phyloP scores from a whole-genome alignment of 2,888 invertebrate species.

The Patella pellucida region DNA sequence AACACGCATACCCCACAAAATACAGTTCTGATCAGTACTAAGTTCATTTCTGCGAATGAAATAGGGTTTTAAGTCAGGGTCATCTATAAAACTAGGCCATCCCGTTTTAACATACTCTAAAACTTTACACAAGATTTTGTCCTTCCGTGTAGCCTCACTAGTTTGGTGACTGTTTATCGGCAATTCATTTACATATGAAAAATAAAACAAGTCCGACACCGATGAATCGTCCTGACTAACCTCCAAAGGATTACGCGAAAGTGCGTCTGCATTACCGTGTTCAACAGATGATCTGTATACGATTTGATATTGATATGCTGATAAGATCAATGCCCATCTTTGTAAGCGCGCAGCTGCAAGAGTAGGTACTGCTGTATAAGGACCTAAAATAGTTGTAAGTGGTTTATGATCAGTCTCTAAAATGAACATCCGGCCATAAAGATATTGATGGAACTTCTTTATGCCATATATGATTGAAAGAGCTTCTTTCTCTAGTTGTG shows the following conservation, averaged over 20 bases:
- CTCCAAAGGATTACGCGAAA: slow-evolving; percentile 52
- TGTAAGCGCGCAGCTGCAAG: slow-evolving; percentile 56
- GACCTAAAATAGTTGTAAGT: slow-evolving; percentile 65
- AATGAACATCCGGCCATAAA: slow-evolving; percentile 70
- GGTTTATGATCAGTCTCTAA: slow-evolving; percentile 70
- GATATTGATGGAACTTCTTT: slow-evolving; percentile 68
- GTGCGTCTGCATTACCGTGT: slow-evolving; percentile 62
- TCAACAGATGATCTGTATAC: slow-evolving; percentile 49
- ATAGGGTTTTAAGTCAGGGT: slow-evolving; percentile 17
- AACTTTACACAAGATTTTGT: slow-evolving; percentile 19
- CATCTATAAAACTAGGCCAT: slow-evolving; percentile 12
- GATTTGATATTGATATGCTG: slow-evolving; percentile 64
- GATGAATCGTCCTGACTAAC: not conserved
- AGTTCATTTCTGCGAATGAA: slow-evolving; percentile 28
- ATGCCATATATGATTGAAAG: slow-evolving; percentile 68
- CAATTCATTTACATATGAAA: not conserved
- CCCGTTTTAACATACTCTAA: slow-evolving; percentile 8
- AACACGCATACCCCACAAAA: slow-evolving; percentile 31
- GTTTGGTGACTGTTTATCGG: not conserved
- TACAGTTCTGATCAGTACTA: slow-evolving; percentile 21
- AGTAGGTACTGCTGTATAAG: slow-evolving; percentile 52
- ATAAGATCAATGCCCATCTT: slow-evolving; percentile 55
- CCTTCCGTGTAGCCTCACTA: not conserved
- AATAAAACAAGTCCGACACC: not conserved
- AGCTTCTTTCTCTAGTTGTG: slow-evolving; percentile 68